Percentiles rank a stretch among this genome's conserved stretches.
Evolutionary conservation across 2,113 vertebrate genomes (phyloP).

Genomic region (Megaceryle torquata): DNA sequence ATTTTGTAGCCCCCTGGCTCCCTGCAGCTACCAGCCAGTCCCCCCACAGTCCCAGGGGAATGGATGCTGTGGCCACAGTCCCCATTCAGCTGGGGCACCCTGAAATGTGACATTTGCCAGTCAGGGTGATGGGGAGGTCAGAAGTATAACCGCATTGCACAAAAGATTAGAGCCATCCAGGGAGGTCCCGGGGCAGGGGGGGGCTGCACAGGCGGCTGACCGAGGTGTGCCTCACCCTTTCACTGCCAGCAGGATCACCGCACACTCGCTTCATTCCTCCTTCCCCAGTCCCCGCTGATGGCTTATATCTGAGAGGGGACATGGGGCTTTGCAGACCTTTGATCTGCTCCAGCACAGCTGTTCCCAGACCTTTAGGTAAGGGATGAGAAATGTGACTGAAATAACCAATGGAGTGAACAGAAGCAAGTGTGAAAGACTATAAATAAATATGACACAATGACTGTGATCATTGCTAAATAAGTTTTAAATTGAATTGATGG

Average conservation of each 20-base stretch:
- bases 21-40: background rate
- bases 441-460: constrained; percentile 36
- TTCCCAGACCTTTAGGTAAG: constrained; percentile 28
- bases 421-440: background rate
- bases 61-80: fast-evolving
- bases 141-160: background rate
- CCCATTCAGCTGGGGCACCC: background rate
- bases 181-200: background rate
- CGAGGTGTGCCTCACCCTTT: constrained; percentile 7
- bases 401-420: background rate
- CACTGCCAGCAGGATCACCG: background rate
- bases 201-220: background rate
- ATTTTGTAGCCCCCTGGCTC: background rate
- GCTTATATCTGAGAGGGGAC: background rate
- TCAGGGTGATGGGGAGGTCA: background rate
- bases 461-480: background rate
- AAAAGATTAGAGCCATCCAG: constrained; percentile 30
- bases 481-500: background rate
- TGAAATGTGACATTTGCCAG: background rate
- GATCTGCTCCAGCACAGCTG: constrained; percentile 37
- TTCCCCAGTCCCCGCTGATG: background rate
- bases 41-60: background rate
- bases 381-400: constrained; percentile 23
- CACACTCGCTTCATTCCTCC: background rate
- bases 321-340: background rate